A percentile compares a stretch with the other conserved stretches of the same genome.
Conservation (phyloP, 2,113 vertebrate species). For the Petroica traversi region DNA sequence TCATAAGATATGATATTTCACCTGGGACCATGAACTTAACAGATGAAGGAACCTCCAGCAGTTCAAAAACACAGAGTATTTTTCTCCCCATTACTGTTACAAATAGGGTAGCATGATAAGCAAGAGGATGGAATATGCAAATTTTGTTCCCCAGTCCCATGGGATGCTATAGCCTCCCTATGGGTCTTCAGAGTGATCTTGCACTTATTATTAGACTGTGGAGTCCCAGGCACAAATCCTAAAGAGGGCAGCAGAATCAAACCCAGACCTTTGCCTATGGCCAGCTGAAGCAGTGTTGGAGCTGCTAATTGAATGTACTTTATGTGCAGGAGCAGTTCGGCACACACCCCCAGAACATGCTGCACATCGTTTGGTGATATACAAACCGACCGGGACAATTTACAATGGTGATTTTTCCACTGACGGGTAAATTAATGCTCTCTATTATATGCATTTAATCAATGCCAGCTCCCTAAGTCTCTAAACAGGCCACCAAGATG, state of each 20-base stretch:
- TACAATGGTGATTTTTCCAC: constrained; percentile 61
- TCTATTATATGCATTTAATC: constrained; percentile 84
- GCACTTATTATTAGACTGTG: not conserved
- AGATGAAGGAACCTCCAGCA: not conserved
- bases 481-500: constrained; percentile 64
- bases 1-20: not conserved
- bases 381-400: constrained; percentile 51
- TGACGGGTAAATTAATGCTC: constrained; percentile 77
- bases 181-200: not conserved
- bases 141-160: not conserved
- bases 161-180: not conserved
- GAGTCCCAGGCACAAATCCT: not conserved
- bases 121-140: not conserved
- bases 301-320: constrained; percentile 21
- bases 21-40: not conserved
- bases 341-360: not conserved
- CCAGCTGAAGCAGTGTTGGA: not conserved
- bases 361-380: not conserved
- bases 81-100: not conserved
- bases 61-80: not conserved
- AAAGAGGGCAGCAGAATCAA: constrained; percentile 51
- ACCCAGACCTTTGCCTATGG: not conserved
- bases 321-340: not conserved
- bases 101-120: not conserved
- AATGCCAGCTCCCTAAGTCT: constrained; percentile 69